Evolutionary conservation across 2,888 invertebrate species (phyloP), one percentile per base, ranked within the genome.

Genomic region (Endomychus coccineus): DNA sequence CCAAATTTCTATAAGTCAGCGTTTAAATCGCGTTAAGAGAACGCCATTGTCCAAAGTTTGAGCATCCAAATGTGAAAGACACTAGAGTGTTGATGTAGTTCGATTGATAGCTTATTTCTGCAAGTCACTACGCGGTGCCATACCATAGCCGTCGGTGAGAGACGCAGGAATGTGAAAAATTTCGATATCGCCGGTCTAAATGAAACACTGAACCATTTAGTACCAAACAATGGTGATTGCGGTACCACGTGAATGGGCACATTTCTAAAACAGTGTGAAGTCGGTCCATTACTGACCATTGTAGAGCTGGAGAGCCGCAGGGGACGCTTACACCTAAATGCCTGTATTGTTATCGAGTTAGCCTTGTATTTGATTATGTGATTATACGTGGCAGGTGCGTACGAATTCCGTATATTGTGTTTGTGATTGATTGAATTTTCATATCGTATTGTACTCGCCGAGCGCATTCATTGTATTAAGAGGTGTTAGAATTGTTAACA

Each of bases 181-280:
- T 27, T 36, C 22, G 19, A 13, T 16, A 24, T 12, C 21, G 19
- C 16, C 27, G 5, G 11, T 33, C 31, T 39, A 4, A 25, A 34
- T 27, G 44, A 44, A 46, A 46, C 44, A 46, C 41, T 42, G 42
- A 40, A 40, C 40, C 42, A 42, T 48, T 48, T 48, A 45, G 43
- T 42, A 40, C 30, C 50, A 50, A 49, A 54, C 54, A 52, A 55
- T 53, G 44, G 45, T 38, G 43, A 44, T 42, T 41, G 34, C 32
- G 43, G 44, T 36, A 40, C 34, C 36, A 43, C 48, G 54, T 62
- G 63, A 63, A 63, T 64, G 63, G 61, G 60, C 63, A 56, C 63
- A 64, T 64, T 64, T 64, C 58, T 61, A 55, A 64, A 64, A 64
- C 64, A 64, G 63, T 64, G 61, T 64, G 64, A 63, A 63, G 60